Evolutionary conservation across 2,113 vertebrate genomes (phyloP).

Genomic region (Lophochroa leadbeateri): DNA sequence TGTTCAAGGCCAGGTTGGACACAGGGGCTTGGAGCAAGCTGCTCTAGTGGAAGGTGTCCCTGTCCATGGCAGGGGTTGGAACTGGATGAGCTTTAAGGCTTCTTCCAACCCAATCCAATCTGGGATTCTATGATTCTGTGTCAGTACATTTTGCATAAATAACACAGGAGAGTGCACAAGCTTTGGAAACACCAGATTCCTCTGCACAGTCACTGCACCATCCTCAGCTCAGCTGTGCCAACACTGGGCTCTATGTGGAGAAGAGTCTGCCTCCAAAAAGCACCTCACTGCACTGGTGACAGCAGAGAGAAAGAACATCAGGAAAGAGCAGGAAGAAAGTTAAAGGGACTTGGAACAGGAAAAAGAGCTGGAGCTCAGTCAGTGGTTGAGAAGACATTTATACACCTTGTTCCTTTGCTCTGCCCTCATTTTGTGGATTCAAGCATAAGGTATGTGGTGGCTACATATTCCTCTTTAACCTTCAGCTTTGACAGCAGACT

Average conservation of each 20-base stretch:
- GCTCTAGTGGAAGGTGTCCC: not conserved
- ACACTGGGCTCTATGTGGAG: not conserved
- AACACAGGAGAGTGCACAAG: not conserved
- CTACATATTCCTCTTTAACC: not conserved
- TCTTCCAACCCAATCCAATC: not conserved
- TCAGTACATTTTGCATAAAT: not conserved
- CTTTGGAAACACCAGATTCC: not conserved
- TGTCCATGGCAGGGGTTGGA: rapidly evolving
- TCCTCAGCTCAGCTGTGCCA: not conserved
- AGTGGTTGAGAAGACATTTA: not conserved
- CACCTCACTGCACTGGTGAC: not conserved
- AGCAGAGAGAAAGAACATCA: not conserved
- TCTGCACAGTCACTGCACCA: not conserved
- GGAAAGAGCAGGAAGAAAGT: not conserved
- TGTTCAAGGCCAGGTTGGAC: too few relatives aligned
- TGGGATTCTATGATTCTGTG: not conserved
- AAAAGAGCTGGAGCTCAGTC: not conserved
- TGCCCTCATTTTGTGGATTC: not conserved
- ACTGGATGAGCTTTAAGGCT: not conserved
- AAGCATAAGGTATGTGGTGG: not conserved
- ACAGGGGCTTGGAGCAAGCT: not conserved
- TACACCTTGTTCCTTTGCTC: not conserved
- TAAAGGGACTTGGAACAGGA: not conserved
- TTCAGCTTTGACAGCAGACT: not conserved
- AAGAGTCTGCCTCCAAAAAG: not conserved